Evolutionary conservation across 2,113 vertebrate species (phyloP), one percentile per base, ranked within the genome.

Genomic region (Casuarius casuarius): DNA sequence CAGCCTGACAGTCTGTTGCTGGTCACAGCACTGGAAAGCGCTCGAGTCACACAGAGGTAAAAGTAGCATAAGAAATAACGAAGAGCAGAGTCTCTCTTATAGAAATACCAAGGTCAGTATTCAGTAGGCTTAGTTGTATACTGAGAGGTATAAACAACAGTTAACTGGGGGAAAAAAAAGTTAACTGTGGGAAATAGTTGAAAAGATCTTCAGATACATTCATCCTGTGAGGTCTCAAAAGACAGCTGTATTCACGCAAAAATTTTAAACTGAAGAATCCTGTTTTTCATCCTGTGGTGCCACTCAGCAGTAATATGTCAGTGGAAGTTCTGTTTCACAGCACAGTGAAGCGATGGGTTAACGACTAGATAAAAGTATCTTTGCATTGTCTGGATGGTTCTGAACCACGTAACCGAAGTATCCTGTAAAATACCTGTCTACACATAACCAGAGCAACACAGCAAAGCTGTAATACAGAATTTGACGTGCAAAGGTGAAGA

Each of bases 261-360:
- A 61, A 0, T 5, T 46, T 7, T 54, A 80, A 77, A n/a, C 2
- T n/a, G 46, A 70, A 66, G 22, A 87, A 46, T 14, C 4, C 4
- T 0, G 0, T 62, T 65, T 93, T n/a, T 7, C 6, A 2, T 31
- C 73, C 2, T 0, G 11, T 58, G 3, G 12, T 84, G 38, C 17
- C 29, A 10, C 10, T 49, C 35, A 14, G 44, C 12, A 33, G n/a
- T 12, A 80, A 35, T 9, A 3, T 0, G 1, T 7, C 16, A 33
- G 25, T 5, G 35, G 21, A 90, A 80, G 9, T 10, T 85, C 5
- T 19, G 26, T 29, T 78, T 83, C 51, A 29, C 35, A 63, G 13
- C 2, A 28, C 0, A 0, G 52, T 4, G 71, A 81, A 74, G 13
- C 21, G 5, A 0, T 19, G 68, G 19, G 9, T 38, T 14, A 87